These are phyloP conservation scores for Craniophora ligustri DNA, from an alignment of 2,888 invertebrate genomes.

Conservation along the genomic window DNA sequence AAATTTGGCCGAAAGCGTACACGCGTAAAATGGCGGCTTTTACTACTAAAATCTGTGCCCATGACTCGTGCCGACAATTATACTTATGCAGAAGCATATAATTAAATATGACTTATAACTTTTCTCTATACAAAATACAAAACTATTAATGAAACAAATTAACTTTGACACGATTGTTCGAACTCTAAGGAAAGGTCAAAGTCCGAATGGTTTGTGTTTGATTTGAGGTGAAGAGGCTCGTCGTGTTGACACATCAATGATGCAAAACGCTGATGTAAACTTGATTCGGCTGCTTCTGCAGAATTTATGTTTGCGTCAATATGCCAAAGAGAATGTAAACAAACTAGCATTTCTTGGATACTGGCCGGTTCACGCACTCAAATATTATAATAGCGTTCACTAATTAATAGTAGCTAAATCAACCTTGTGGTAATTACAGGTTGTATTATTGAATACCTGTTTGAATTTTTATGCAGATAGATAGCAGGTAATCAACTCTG, in stretches of 20 bases:
- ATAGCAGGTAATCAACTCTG: not conserved
- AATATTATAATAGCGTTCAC: not conserved
- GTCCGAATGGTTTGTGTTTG: conserved; percentile 36
- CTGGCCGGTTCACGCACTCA: not conserved
- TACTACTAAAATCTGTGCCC: too few relatives aligned
- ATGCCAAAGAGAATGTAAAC: conserved; percentile 61
- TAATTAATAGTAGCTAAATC: not conserved
- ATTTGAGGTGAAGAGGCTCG: conserved; percentile 40
- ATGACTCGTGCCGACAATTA: too few relatives aligned
- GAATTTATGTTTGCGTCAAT: conserved; percentile 61
- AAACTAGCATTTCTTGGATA: conserved; percentile 46
- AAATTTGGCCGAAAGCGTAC: too few relatives aligned
- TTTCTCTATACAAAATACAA: too few relatives aligned
- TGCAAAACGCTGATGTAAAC: conserved; percentile 60
- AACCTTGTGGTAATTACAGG: not conserved
- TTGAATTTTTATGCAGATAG: not conserved
- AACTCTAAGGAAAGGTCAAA: conserved; percentile 29
- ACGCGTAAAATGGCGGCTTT: too few relatives aligned
- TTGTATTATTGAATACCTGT: not conserved
- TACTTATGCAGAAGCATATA: too few relatives aligned
- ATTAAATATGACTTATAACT: too few relatives aligned
- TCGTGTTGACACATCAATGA: conserved; percentile 53
- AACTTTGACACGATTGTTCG: conserved; percentile 1
- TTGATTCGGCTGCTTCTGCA: conserved; percentile 48
- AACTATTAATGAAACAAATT: not conserved